Evolutionary conservation across 2,888 invertebrate genomes (phyloP).

Genomic region (Nymphalis polychloros): DNA sequence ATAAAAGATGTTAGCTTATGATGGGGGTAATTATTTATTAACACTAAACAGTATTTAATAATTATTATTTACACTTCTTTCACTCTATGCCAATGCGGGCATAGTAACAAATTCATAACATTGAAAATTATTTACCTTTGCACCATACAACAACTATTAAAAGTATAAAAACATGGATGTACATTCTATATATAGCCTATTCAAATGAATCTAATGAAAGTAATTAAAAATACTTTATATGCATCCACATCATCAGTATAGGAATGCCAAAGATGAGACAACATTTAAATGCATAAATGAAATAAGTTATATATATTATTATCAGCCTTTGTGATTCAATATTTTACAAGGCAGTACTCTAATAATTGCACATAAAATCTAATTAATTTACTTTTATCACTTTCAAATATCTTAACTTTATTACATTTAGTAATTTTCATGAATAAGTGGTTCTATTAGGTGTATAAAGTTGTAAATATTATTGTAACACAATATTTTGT

Average conservation of each 20-base stretch:
- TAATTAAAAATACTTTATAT: conserved; percentile 7
- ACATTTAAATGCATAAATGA: conserved; percentile 8
- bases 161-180: conserved; percentile 19
- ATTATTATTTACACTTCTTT: conserved; percentile 50
- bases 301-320: neutral
- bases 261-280: conserved; percentile 17
- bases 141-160: conserved; percentile 18
- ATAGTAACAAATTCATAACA: conserved; percentile 34
- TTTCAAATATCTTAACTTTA: neutral
- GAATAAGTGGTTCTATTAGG: neutral
- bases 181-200: conserved; percentile 2
- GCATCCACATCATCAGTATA: conserved; percentile 19
- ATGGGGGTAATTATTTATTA: conserved; percentile 67
- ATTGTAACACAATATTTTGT: too few species aligned
- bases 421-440: neutral
- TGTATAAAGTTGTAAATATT: neutral
- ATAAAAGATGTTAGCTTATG: conserved; percentile 49
- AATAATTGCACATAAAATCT: conserved; percentile 2
- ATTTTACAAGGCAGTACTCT: neutral
- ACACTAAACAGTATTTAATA: conserved; percentile 69
- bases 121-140: conserved; percentile 18
- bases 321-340: conserved; percentile 1
- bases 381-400: neutral
- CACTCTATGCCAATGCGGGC: conserved; percentile 30
- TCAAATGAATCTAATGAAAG: conserved; percentile 9